A percentile compares a stretch with the other conserved stretches of the same genome.
Evolutionary conservation across 2,797 vertebrate species (phyloP).

Genomic region (Sebastolobus alascanus): DNA sequence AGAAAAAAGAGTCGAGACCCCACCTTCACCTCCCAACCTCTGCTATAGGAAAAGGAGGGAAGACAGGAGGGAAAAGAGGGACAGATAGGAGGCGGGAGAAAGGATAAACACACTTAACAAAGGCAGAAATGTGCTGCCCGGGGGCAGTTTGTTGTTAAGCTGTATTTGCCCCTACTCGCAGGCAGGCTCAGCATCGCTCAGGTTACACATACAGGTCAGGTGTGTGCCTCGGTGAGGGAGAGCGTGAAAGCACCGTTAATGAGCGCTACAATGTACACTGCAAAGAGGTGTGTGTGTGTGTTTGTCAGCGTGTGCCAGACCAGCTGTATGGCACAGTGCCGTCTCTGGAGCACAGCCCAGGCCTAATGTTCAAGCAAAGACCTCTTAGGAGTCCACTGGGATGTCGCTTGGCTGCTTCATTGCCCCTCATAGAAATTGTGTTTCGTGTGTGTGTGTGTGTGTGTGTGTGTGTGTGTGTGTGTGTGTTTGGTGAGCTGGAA

Average conservation of each 20-base stretch:
- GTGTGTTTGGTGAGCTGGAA: slow-evolving; percentile 33
- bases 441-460: slow-evolving; percentile 38
- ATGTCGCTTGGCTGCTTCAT: slow-evolving; percentile 65
- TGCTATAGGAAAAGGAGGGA: slow-evolving; percentile 49
- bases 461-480: slow-evolving; percentile 33
- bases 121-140: slow-evolving; percentile 74
- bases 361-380: slow-evolving; percentile 74
- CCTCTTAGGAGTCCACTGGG: slow-evolving; percentile 68
- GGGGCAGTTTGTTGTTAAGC: slow-evolving; percentile 75
- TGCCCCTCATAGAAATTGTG: slow-evolving; percentile 44
- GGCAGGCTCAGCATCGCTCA: slow-evolving; percentile 70
- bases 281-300: slow-evolving; percentile 49
- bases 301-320: slow-evolving; percentile 68
- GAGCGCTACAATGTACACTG: slow-evolving; percentile 58
- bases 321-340: slow-evolving; percentile 83
- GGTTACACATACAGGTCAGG: slow-evolving; percentile 81
- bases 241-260: slow-evolving; percentile 63
- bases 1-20: slow-evolving; percentile 27
- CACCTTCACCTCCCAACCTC: slow-evolving; percentile 61
- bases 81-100: slow-evolving; percentile 41
- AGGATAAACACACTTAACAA: slow-evolving; percentile 77
- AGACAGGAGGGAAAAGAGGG: slow-evolving; percentile 40
- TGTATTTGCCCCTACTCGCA: slow-evolving; percentile 76
- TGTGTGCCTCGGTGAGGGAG: slow-evolving; percentile 58
- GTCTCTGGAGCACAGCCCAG: slow-evolving; percentile 76